phyloP scores from a whole-genome alignment of 2,888 invertebrate species.

The Sinelater perroti region DNA sequence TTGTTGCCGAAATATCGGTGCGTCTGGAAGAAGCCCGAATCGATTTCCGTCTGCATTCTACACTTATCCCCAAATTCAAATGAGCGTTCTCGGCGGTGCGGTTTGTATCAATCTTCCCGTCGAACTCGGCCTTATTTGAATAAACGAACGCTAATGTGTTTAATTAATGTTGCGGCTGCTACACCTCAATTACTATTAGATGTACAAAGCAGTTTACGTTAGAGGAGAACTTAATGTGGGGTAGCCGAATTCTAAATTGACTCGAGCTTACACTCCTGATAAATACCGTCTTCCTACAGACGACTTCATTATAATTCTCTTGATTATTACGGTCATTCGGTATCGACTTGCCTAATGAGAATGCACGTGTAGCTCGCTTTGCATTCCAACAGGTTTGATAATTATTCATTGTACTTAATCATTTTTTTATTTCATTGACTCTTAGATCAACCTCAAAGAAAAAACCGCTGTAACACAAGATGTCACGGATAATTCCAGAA shows the following conservation, averaged over 20 bases:
- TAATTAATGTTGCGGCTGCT: background rate
- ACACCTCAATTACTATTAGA: conserved; percentile 1
- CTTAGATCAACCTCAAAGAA: too few relatives aligned
- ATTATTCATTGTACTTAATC: too few relatives aligned
- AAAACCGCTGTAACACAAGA: too few relatives aligned
- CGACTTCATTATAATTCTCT: too few relatives aligned
- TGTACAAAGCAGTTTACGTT: background rate
- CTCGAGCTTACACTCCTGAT: background rate
- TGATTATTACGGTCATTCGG: too few relatives aligned
- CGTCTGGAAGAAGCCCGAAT: conserved; percentile 2
- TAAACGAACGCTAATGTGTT: conserved; percentile 4
- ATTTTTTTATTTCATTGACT: too few relatives aligned
- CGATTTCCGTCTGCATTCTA: background rate
- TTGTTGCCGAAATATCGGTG: background rate
- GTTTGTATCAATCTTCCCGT: background rate
- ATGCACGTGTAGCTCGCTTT: too few relatives aligned
- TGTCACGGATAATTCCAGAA: too few relatives aligned
- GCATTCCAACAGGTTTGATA: too few relatives aligned
- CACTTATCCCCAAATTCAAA: conserved; percentile 3
- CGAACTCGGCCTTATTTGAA: conserved; percentile 13
- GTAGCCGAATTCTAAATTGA: background rate
- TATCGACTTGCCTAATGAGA: too few relatives aligned
- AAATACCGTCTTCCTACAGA: background rate
- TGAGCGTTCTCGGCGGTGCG: background rate
- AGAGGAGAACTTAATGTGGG: background rate